These are phyloP conservation scores for Scarus forsteni DNA, from an alignment of 2,797 vertebrate species.

Conservation along the genomic window DNA sequence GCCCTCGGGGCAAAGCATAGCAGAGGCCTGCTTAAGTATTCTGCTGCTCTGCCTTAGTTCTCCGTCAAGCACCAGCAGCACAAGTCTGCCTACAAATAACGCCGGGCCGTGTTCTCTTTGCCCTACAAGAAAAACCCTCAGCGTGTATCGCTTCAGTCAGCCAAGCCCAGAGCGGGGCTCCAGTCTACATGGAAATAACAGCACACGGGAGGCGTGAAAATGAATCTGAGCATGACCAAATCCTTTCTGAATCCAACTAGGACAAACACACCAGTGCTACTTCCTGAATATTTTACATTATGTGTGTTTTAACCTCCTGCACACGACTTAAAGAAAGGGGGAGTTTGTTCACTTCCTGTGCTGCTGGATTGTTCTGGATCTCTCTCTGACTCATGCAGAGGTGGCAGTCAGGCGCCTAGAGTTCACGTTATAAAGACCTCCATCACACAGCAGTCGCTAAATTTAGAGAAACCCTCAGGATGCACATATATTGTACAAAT, in stretches of 20 bases:
- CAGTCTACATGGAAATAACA: conserved; percentile 48
- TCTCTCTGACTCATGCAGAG: conserved; percentile 33
- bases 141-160: conserved; percentile 30
- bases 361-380: conserved; percentile 10
- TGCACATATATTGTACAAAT: conserved; percentile 60
- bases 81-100: conserved; percentile 50
- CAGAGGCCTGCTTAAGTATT: conserved; percentile 48
- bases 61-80: conserved; percentile 43
- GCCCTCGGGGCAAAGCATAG: conserved; percentile 28
- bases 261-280: conserved; percentile 60
- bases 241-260: conserved; percentile 57
- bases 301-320: conserved; percentile 33
- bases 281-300: conserved; percentile 65
- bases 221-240: conserved; percentile 52
- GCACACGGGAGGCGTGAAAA: conserved; percentile 29
- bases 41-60: conserved; percentile 32
- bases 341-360: conserved; percentile 19
- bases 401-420: conserved; percentile 45
- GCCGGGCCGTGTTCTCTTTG: conserved; percentile 36
- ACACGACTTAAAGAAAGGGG: conserved; percentile 41
- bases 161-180: conserved; percentile 25
- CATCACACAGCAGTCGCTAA: conserved; percentile 43
- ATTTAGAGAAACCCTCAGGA: conserved; percentile 59
- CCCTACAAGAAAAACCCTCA: conserved; percentile 33
- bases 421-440: conserved; percentile 46